Conservation (phyloP, 1,140 invertebrate species). For the Drosophila azteca region DNA sequence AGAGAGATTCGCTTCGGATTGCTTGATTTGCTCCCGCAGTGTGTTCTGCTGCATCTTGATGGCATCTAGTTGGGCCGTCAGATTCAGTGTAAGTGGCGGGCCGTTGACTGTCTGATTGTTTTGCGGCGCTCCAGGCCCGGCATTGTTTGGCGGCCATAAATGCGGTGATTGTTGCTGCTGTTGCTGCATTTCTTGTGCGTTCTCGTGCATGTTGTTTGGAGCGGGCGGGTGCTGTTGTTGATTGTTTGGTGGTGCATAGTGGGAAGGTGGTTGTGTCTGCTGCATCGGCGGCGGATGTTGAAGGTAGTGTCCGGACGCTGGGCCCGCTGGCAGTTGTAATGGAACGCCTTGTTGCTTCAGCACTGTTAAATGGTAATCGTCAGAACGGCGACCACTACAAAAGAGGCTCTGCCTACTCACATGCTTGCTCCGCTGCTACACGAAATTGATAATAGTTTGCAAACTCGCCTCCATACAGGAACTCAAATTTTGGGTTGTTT, state of each 20-base stretch:
- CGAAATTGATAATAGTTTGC: conserved; percentile 99
- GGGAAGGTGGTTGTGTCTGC: conserved; percentile 56
- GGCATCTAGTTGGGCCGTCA: conserved; percentile 84
- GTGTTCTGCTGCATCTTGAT: conserved; percentile 89
- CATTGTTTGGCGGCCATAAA: conserved; percentile 53
- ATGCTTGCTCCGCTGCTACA: conserved; percentile 84
- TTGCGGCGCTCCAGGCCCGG: conserved; percentile 11
- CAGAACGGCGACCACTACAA: too few species aligned
- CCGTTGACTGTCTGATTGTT: conserved; percentile 50
- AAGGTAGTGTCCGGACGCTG: conserved; percentile 41
- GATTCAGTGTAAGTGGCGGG: conserved; percentile 69
- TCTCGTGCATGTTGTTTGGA: conserved; percentile 5
- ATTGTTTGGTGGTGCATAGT: conserved; percentile 57
- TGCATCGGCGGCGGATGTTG: conserved; percentile 66
- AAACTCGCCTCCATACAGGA: conserved; percentile 97
- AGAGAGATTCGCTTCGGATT: conserved; percentile 96
- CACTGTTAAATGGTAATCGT: conserved; percentile 56
- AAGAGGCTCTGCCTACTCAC: conserved; percentile 47
- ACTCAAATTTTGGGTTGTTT: conserved; percentile 98
- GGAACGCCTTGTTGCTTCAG: conserved; percentile 84
- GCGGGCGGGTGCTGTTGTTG: conserved; percentile 28
- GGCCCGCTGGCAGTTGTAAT: conserved; percentile 35
- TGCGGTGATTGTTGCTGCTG: conserved; percentile 48
- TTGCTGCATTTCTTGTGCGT: conserved; percentile 55
- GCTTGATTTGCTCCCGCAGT: conserved; percentile 95